phyloP scores from a whole-genome alignment of 2,797 vertebrate species.

The Cheirogaleus major region DNA sequence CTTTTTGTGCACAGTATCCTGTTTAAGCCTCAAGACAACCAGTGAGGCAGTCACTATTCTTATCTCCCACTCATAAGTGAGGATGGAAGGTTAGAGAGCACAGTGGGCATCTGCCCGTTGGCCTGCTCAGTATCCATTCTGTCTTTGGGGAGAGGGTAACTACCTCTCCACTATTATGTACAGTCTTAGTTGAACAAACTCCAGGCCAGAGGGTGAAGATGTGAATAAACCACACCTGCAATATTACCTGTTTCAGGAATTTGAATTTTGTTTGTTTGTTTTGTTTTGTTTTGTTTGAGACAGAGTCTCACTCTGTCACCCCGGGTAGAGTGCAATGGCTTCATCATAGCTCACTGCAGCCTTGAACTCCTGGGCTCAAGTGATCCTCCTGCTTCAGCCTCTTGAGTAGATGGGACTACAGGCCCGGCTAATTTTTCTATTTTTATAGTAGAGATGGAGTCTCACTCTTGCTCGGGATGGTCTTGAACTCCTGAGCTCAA shows the following conservation, averaged over 20 bases:
- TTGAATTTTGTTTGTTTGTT: neutral
- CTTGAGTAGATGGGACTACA: too few relatives aligned
- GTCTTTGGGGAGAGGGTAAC: neutral
- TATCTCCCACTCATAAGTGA: neutral
- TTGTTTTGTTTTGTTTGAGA: too few relatives aligned
- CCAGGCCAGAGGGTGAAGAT: neutral
- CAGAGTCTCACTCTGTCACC: too few relatives aligned
- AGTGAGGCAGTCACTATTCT: neutral
- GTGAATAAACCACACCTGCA: neutral
- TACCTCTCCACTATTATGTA: neutral
- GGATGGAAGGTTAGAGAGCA: neutral
- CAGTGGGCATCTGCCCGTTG: neutral
- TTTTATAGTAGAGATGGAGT: too few relatives aligned
- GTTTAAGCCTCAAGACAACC: neutral
- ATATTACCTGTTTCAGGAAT: neutral
- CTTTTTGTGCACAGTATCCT: neutral
- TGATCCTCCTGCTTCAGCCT: too few relatives aligned
- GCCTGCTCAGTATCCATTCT: neutral
- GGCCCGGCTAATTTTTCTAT: too few relatives aligned
- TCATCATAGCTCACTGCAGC: too few relatives aligned
- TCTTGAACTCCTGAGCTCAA: too few relatives aligned
- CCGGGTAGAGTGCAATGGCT: too few relatives aligned
- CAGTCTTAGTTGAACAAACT: neutral
- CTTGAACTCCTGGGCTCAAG: too few relatives aligned
- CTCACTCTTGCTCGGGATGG: too few relatives aligned